A percentile compares a stretch with the other conserved stretches of the same genome.
Evolutionary conservation across 2,113 vertebrate genomes (phyloP).

Genomic region (Rhipidura dahli): DNA sequence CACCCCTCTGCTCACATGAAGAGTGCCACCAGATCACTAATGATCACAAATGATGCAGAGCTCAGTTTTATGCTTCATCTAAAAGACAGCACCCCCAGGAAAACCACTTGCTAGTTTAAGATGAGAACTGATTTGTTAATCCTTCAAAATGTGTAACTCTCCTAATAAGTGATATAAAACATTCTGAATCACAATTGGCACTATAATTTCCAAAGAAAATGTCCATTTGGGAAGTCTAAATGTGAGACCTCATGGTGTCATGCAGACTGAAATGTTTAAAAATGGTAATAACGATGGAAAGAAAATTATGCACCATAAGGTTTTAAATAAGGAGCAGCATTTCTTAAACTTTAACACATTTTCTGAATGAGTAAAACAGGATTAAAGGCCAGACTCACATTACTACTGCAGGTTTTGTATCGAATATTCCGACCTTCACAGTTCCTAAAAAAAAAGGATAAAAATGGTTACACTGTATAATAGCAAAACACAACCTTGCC

Average conservation of each 20-base stretch:
- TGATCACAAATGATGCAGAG: not conserved
- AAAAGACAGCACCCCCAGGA: not conserved
- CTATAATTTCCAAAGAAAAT: not conserved
- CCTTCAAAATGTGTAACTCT: not conserved
- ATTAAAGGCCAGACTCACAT: slow-evolving; percentile 77
- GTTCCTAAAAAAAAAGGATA: slow-evolving; percentile 74
- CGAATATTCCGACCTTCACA: slow-evolving; percentile 93
- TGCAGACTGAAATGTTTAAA: slow-evolving; percentile 19
- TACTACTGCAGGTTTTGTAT: slow-evolving; percentile 92
- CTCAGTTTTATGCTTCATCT: not conserved
- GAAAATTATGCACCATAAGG: not conserved
- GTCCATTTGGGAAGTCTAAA: slow-evolving; percentile 26
- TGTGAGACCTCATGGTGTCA: slow-evolving; percentile 11
- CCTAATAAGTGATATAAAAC: not conserved
- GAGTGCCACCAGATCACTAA: not conserved
- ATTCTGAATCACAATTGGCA: slow-evolving; percentile 15
- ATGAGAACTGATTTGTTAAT: slow-evolving; percentile 18
- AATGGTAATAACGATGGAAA: slow-evolving; percentile 16
- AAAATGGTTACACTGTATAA: not conserved
- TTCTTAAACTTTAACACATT: slow-evolving; percentile 45
- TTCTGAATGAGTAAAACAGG: slow-evolving; percentile 20
- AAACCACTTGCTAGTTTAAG: not conserved
- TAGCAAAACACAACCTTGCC: not conserved
- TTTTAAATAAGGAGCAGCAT: slow-evolving; percentile 1
- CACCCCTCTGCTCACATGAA: not conserved